A percentile compares a stretch with the other conserved stretches of the same genome.
Evolutionary conservation across 2,797 vertebrate genomes (phyloP).

Genomic region (Hafferia zeledoni): DNA sequence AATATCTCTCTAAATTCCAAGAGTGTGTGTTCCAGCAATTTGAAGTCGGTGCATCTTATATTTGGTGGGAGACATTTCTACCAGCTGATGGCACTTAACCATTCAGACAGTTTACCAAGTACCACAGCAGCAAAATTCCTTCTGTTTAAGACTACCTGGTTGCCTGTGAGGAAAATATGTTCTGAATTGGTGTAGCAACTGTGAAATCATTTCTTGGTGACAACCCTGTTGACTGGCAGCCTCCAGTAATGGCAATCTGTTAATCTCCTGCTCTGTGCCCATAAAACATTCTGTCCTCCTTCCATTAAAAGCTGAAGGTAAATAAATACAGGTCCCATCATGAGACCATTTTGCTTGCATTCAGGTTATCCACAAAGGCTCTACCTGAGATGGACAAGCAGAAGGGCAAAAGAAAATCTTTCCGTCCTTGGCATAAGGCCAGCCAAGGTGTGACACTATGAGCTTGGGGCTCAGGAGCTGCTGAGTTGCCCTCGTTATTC

Average conservation of each 20-base stretch:
- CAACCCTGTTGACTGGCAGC: background rate
- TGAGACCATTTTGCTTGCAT: background rate
- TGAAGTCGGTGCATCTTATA: background rate
- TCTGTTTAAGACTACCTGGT: background rate
- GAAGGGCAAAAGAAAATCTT: background rate
- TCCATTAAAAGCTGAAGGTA: background rate
- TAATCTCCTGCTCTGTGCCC: background rate
- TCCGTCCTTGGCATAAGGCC: background rate
- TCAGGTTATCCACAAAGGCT: background rate
- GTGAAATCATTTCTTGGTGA: background rate
- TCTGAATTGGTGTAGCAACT: background rate
- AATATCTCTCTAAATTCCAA: background rate
- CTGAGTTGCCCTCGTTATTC: accelerated
- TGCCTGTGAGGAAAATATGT: background rate
- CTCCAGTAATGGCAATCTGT: background rate
- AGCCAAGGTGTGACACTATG: background rate
- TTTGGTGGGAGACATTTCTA: background rate
- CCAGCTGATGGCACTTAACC: background rate
- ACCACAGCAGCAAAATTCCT: background rate
- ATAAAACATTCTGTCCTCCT: background rate
- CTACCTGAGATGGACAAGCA: background rate
- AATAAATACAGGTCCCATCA: background rate
- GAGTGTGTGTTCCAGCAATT: accelerated
- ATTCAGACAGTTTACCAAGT: background rate
- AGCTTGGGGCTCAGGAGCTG: background rate